Conservation (phyloP, 2,888 invertebrate species). For the Temnothorax ravouxi region DNA sequence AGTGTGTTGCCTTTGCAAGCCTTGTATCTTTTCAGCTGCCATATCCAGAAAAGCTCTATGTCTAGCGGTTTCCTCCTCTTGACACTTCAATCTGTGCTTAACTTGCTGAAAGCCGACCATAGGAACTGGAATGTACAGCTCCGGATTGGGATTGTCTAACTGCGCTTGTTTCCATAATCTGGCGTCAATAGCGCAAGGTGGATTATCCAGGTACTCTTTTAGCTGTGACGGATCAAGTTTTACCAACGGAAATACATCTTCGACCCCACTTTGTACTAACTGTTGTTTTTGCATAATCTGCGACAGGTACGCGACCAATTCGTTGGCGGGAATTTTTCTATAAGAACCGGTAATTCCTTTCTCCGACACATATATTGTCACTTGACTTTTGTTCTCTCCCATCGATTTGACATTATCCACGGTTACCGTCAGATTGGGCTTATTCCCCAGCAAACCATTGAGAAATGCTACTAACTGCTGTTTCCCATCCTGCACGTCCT, state of each 20-base stretch:
- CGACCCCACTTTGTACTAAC: slow-evolving; percentile 91
- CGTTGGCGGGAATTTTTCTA: slow-evolving; percentile 91
- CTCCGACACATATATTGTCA: slow-evolving; percentile 91
- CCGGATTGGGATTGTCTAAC: slow-evolving; percentile 97
- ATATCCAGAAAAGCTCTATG: slow-evolving; percentile 94
- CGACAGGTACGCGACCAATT: slow-evolving; percentile 91
- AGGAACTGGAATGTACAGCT: slow-evolving; percentile 96
- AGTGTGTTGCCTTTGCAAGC: slow-evolving; percentile 93
- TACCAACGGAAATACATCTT: slow-evolving; percentile 91
- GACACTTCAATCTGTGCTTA: slow-evolving; percentile 93
- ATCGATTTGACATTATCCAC: slow-evolving; percentile 93
- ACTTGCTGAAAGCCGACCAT: slow-evolving; percentile 96
- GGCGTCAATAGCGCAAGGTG: slow-evolving; percentile 97
- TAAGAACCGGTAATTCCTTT: slow-evolving; percentile 89
- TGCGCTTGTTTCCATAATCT: slow-evolving; percentile 98
- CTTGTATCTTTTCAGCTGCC: slow-evolving; percentile 92
- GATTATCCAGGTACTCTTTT: slow-evolving; percentile 95
- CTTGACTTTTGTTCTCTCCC: slow-evolving; percentile 93
- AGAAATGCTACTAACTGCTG: slow-evolving; percentile 89
- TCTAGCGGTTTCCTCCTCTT: slow-evolving; percentile 93
- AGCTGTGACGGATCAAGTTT: slow-evolving; percentile 93
- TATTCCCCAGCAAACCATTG: slow-evolving; percentile 92
- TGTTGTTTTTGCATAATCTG: slow-evolving; percentile 91
- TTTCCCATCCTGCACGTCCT: slow-evolving; percentile 89
- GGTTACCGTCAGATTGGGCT: slow-evolving; percentile 93